Percentiles rank a stretch among this genome's conserved stretches.
Evolutionary conservation across 2,113 vertebrate genomes (phyloP).

Genomic region (Taurulus bubalis): DNA sequence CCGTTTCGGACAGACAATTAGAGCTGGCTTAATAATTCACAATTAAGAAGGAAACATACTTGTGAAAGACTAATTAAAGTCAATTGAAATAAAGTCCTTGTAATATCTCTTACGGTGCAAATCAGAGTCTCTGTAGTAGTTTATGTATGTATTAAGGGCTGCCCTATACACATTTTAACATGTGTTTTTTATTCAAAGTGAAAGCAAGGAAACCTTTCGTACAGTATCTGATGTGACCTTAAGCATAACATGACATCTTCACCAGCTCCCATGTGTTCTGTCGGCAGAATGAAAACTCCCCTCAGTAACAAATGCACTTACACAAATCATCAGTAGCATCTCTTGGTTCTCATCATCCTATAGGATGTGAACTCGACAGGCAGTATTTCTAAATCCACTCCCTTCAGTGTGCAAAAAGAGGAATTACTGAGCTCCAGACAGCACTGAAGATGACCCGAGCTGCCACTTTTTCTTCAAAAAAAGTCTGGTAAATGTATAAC

Average conservation of each 20-base stretch:
- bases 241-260: background rate
- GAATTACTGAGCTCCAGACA: background rate
- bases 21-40: no score
- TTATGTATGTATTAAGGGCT: background rate
- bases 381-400: background rate
- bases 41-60: no score
- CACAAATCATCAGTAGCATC: background rate
- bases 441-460: slow-evolving; percentile 5
- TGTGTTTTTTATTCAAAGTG: background rate
- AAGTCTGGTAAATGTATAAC: slow-evolving; percentile 15
- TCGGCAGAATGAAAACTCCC: background rate
- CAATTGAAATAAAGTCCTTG: background rate
- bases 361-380: background rate
- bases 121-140: background rate
- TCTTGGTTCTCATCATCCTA: slow-evolving; percentile 10
- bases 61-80: no score
- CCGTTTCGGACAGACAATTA: background rate
- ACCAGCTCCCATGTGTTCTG: background rate
- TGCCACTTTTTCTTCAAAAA: background rate
- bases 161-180: background rate
- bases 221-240: background rate
- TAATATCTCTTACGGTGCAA: background rate
- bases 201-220: background rate
- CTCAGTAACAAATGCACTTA: background rate
- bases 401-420: slow-evolving; percentile 2